Evolutionary conservation across 2,797 vertebrate genomes (phyloP), one percentile per base, ranked within the genome.

Genomic region (Lutjanus campechanus): DNA sequence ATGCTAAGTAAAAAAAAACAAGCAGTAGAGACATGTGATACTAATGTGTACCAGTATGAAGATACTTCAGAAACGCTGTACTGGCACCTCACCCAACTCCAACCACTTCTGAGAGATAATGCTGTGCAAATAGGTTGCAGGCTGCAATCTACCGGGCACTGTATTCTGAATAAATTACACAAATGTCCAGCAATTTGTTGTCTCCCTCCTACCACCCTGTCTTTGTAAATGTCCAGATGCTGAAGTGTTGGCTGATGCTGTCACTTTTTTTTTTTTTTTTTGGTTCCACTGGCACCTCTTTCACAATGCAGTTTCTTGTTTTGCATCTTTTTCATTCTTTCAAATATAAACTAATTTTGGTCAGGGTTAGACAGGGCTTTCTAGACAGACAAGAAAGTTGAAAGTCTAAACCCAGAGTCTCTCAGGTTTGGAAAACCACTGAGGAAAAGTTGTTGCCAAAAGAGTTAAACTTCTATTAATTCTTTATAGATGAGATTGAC

Each of bases 161-260:
- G 83, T 92, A 86, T 92, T 94, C 89, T 89, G 95, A 94, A 95
- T 96, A 95, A 94, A 95, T 95, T 94, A 95, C 85, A 90, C 92
- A 92, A 94, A 95, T 94, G 86, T 93, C 83, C 93, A 90, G 92
- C 93, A 95, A 95, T 95, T 96, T 93, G 90, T 91, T 91, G 66
- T 89, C 87, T 93, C 77, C 86, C 79, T 90, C 81, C 83, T 76
- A 65, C 78, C 79, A 82, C 65, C 77, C 74, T 76, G 70, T 82
- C 76, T 87, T 86, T 85, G 79, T 83, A 85, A 85, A 85, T 40
- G 74, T 79, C 90, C 90, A 92, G 85, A 93, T 93, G 92, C 83
- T 86, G 50, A 73, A 77, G 76, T 78, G 74, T 68, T 77, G 78
- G 63, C 62, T 74, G 69, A 41, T 69, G 83, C 50, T 77, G 79